Base-by-base conservation (phyloP, 2,113 vertebrate genomes). In the Brienomyrus longianalis region DNA sequence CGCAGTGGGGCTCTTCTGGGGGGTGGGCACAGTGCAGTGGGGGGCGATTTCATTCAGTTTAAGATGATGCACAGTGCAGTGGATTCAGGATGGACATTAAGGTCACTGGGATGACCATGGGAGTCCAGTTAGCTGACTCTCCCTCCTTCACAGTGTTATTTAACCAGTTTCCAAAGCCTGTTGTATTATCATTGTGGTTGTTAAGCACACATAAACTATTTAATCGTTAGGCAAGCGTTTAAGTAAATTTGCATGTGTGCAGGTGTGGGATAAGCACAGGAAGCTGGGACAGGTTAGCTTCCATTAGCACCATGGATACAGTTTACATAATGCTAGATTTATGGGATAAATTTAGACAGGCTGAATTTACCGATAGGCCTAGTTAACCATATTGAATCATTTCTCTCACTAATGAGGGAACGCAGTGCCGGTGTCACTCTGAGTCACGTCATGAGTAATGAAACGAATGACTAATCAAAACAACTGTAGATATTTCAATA, bases 401-500 rank as follows among this genome's bases (percentile, higher is more conserved):
- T 43, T 43, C 74, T 84, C 43, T 48, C 45, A 48, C 7, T 84
- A 84, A 84, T 84, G 83, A 84, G 83, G 45, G 39, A 84, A 48
- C 83, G 23, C 23, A 13, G 43, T 43, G 83, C 83, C 1, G 8
- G 45, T 48, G 45, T 6, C 45, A 48, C 17, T 84, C 5, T n/a
- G 83, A 84, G 43, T 84, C 83, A 84, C 39, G 83, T 48, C 19
- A n/a, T 70, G 62, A 70, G 62, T 70, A 70, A 70, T 70, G 83
- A 48, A 84, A 23, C 1, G 21, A 48, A 48, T n/a, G 45, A 84
- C 19, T 84, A 48, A 84, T 84, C 83, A 84, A 84, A 84, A 48
- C 83, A 84, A 83, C 45, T 43, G 80, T 23, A 47, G 80, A 83
- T 77, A 83, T 83, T 83, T 83, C 35, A 83, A 84, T 84, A 39